phyloP scores from a whole-genome alignment of 2,113 vertebrate species.

The Raja brachyura region DNA sequence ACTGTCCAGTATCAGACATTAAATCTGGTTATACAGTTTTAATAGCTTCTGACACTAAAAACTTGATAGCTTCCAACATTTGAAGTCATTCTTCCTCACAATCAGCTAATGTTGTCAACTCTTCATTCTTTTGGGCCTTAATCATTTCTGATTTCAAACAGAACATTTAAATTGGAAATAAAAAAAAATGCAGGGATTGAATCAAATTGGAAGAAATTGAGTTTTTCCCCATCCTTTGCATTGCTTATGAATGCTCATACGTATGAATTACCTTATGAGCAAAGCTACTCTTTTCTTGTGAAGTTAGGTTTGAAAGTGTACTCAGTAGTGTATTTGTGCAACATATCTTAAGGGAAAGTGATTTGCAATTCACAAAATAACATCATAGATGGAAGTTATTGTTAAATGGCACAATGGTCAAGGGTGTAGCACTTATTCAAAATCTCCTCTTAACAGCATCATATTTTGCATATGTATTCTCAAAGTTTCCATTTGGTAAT shows the following conservation, averaged over 20 bases:
- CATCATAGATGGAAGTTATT: not conserved
- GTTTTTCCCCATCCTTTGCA: not conserved
- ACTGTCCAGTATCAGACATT: too few relatives aligned
- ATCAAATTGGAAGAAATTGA: not conserved
- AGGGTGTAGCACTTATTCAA: not conserved
- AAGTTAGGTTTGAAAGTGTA: not conserved
- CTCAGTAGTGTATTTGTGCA: not conserved
- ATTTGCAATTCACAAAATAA: not conserved
- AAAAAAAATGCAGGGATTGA: not conserved
- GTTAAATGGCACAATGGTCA: not conserved
- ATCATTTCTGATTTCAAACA: not conserved
- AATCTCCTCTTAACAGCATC: not conserved
- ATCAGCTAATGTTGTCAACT: not conserved
- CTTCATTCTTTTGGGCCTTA: not conserved
- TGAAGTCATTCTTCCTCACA: too few relatives aligned
- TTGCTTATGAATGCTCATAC: not conserved
- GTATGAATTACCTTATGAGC: not conserved
- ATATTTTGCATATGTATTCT: not conserved
- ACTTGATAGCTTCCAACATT: too few relatives aligned
- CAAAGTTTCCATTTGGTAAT: not conserved
- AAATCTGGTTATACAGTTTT: too few relatives aligned
- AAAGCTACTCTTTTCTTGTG: not conserved
- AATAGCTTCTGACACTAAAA: too few relatives aligned
- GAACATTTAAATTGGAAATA: not conserved
- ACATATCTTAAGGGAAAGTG: not conserved